These are phyloP conservation scores for Rallus crepitans DNA, from an alignment of 2,797 vertebrate species.

Conservation along the genomic window DNA sequence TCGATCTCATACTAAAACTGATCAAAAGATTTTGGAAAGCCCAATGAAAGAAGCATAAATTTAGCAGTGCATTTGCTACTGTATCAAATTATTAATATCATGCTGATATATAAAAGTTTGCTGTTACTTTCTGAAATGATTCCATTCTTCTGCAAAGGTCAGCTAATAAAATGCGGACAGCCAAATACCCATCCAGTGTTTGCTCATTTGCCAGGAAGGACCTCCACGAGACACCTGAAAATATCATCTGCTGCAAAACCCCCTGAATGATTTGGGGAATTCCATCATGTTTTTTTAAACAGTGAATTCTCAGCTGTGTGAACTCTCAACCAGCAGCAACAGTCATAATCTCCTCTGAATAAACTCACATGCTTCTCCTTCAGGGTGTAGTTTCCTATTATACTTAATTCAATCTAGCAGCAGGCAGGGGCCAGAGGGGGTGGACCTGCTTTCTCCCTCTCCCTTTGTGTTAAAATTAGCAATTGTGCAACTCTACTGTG, in stretches of 20 bases:
- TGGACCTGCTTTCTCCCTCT: background rate
- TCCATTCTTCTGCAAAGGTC: background rate
- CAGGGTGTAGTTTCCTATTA: background rate
- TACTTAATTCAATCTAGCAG: constrained; percentile 20
- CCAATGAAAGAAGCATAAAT: background rate
- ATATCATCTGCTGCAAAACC: background rate
- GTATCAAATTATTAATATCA: background rate
- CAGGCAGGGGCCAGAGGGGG: background rate
- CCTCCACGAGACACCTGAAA: background rate
- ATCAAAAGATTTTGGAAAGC: background rate
- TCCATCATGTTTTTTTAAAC: background rate
- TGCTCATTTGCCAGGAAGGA: background rate
- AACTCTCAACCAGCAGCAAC: background rate
- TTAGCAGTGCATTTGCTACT: background rate
- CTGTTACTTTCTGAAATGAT: background rate
- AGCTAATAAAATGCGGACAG: background rate
- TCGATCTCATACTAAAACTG: background rate
- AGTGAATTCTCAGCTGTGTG: background rate
- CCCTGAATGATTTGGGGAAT: background rate
- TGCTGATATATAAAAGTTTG: background rate
- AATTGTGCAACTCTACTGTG: background rate
- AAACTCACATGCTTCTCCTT: constrained; percentile 1
- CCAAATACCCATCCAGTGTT: background rate
- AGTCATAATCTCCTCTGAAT: background rate
- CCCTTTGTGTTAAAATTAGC: background rate